A percentile compares a stretch with the other conserved stretches of the same genome.
phyloP scores from a whole-genome alignment of 2,797 vertebrate genomes.

The Chanos chanos region DNA sequence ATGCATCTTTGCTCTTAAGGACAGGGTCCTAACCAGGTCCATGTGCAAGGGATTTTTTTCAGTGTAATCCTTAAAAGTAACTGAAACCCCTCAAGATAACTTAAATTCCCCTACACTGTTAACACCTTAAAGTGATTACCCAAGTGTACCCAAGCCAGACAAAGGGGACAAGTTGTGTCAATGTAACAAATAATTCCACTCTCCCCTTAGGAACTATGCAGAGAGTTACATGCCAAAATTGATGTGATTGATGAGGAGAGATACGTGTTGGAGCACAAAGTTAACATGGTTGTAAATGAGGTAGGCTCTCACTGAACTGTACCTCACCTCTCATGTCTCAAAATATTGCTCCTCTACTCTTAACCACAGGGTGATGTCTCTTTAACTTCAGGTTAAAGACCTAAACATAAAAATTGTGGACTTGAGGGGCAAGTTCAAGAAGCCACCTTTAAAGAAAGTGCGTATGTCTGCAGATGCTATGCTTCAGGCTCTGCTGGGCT shows the following conservation, averaged over 20 bases:
- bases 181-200: not conserved
- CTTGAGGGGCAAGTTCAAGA: slow-evolving; percentile 92
- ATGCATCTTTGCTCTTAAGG: no score
- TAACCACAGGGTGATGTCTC: not conserved
- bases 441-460: slow-evolving; percentile 75
- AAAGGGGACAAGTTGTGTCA: no score
- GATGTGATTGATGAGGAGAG: slow-evolving; percentile 86
- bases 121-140: no score
- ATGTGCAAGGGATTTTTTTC: no score
- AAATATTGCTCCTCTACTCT: not conserved
- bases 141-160: no score
- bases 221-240: slow-evolving; percentile 81
- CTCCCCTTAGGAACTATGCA: slow-evolving; percentile 77
- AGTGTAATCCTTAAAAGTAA: no score
- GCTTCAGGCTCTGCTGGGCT: slow-evolving; percentile 82
- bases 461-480: slow-evolving; percentile 86
- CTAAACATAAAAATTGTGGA: slow-evolving; percentile 92
- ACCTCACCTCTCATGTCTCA: not conserved
- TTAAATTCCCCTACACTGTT: no score
- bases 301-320: slow-evolving; percentile 58
- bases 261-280: slow-evolving; percentile 84
- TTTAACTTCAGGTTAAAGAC: slow-evolving; percentile 79
- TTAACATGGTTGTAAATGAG: slow-evolving; percentile 84
- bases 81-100: no score
- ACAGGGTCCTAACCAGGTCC: no score